Conservation (phyloP, 2,797 vertebrate species). For the Perdix hodgsoniae region DNA sequence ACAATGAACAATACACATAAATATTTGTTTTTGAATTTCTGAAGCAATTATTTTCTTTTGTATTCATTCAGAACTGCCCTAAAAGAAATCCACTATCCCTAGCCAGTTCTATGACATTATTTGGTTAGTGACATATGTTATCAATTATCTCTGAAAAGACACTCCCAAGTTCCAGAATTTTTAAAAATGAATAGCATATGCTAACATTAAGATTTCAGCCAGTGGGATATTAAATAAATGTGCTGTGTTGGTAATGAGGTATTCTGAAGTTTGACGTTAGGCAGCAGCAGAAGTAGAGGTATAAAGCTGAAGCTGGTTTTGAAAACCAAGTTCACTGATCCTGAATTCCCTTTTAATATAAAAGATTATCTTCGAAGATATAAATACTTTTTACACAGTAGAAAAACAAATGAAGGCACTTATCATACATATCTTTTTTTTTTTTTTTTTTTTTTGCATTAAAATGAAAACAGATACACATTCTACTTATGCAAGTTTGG, state of each 20-base stretch:
- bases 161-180: neutral
- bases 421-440: slow-evolving; percentile 34
- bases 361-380: slow-evolving; percentile 77
- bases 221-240: slow-evolving; percentile 51
- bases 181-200: slow-evolving; percentile 31
- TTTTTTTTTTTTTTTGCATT: slow-evolving; percentile 13
- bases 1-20: slow-evolving; percentile 17
- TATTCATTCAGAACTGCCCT: slow-evolving; percentile 12
- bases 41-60: slow-evolving; percentile 10
- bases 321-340: slow-evolving; percentile 74
- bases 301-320: slow-evolving; percentile 71
- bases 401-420: slow-evolving; percentile 74
- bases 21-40: neutral
- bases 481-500: slow-evolving; percentile 42
- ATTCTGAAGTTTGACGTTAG: slow-evolving; percentile 62
- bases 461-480: slow-evolving; percentile 73
- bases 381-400: slow-evolving; percentile 77
- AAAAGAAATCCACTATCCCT: slow-evolving; percentile 21
- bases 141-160: slow-evolving; percentile 9
- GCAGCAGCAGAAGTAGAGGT: slow-evolving; percentile 72
- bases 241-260: slow-evolving; percentile 63
- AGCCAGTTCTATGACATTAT: slow-evolving; percentile 3
- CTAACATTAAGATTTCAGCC: slow-evolving; percentile 47
- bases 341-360: slow-evolving; percentile 82
- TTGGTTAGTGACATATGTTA: slow-evolving; percentile 31